phyloP scores from a whole-genome alignment of 23 tunicate species.

The Oikopleura dioica region DNA sequence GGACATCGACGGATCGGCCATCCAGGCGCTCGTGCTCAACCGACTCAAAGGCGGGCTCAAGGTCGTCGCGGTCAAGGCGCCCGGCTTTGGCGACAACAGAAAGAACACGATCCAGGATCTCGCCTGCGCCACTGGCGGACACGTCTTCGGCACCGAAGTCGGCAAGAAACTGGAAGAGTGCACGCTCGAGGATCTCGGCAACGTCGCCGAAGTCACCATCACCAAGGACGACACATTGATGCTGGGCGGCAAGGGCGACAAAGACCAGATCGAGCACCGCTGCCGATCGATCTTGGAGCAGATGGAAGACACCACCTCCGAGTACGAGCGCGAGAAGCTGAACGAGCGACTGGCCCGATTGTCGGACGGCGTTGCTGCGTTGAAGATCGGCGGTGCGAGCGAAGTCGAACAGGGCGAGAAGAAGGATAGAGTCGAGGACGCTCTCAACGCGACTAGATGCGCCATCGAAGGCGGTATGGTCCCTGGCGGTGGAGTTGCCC shows the following conservation, averaged over 20 bases:
- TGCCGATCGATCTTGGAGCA: slow-evolving; percentile 59
- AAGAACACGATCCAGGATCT: slow-evolving; percentile 73
- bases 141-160: slow-evolving; percentile 94
- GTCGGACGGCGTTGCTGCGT: slow-evolving; percentile 93
- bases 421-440: slow-evolving; percentile 87
- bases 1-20: slow-evolving; percentile 37
- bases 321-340: no score
- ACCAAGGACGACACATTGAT: slow-evolving; percentile 49
- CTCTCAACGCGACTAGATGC: slow-evolving; percentile 81
- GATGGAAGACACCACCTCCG: no score
- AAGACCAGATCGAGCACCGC: slow-evolving; percentile 44
- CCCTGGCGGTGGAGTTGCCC: slow-evolving; percentile 98
- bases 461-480: slow-evolving; percentile 98
- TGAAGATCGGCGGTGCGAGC: slow-evolving; percentile 79
- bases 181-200: slow-evolving; percentile 50
- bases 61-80: slow-evolving; percentile 19
- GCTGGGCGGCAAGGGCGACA: slow-evolving; percentile 64
- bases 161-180: slow-evolving; percentile 83
- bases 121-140: slow-evolving; percentile 87
- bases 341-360: slow-evolving; percentile 84
- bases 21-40: slow-evolving; percentile 15
- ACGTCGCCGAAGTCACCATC: slow-evolving; percentile 10
- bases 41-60: slow-evolving; percentile 10
- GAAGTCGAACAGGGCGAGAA: slow-evolving; percentile 93
- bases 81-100: slow-evolving; percentile 94